Percentiles rank a stretch among this genome's conserved stretches.
phyloP scores from a whole-genome alignment of 2,113 vertebrate genomes.

The Coptodon bakossiorum region DNA sequence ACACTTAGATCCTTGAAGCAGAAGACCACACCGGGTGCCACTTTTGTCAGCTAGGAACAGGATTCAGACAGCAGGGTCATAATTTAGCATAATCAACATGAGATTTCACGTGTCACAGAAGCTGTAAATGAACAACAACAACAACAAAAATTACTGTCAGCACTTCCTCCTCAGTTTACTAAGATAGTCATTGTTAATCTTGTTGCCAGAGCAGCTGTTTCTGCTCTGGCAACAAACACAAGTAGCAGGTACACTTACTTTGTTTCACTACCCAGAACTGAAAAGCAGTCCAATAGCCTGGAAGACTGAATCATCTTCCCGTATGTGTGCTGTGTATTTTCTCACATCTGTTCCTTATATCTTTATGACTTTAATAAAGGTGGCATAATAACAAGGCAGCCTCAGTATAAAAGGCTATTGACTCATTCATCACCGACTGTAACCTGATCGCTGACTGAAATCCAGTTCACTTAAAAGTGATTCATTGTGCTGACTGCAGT shows the following conservation, averaged over 20 bases:
- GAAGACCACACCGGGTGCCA: background rate
- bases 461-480: background rate
- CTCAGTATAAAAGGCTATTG: constrained; percentile 8
- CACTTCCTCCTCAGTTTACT: background rate
- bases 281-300: background rate
- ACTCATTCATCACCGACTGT: constrained; percentile 1
- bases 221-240: background rate
- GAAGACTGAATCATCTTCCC: background rate
- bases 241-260: background rate
- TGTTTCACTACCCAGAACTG: background rate
- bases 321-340: background rate
- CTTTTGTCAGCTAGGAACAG: background rate
- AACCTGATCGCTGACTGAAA: constrained; percentile 13
- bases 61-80: background rate
- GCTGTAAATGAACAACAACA: background rate
- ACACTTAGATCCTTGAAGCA: background rate
- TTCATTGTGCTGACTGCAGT: background rate
- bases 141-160: background rate
- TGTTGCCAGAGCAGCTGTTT: background rate
- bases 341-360: background rate
- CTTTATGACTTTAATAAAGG: background rate
- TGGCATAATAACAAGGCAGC: background rate
- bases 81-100: background rate
- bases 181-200: background rate
- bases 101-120: background rate